Percentiles rank a stretch among this genome's conserved stretches.
phyloP scores from a whole-genome alignment of 2,888 invertebrate species.

The Caenorhabditis sp. region DNA sequence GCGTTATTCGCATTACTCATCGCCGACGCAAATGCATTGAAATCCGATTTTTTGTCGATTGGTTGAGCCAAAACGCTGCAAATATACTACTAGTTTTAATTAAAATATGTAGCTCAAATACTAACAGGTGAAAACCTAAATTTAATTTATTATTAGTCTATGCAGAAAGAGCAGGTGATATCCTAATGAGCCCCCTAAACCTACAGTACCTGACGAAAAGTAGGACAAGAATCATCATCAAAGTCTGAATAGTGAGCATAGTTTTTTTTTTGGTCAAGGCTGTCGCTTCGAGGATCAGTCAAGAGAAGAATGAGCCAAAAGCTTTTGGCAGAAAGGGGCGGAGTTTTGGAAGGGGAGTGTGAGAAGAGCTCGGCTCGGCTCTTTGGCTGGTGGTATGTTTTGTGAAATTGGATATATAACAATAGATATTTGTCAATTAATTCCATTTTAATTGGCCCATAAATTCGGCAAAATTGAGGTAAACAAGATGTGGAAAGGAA shows the following conservation, averaged over 20 bases:
- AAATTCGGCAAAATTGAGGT: background rate
- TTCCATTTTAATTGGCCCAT: background rate
- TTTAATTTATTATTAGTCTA: background rate
- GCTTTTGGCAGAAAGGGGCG: background rate
- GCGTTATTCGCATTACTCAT: constrained; percentile 60
- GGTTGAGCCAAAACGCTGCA: constrained; percentile 32
- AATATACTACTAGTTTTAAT: constrained; percentile 1
- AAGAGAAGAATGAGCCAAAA: background rate
- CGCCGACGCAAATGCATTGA: constrained; percentile 51
- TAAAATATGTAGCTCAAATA: no score
- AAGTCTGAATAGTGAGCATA: background rate
- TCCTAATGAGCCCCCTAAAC: no score
- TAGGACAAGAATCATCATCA: background rate
- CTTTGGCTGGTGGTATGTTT: background rate
- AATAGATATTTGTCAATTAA: background rate
- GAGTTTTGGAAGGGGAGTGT: background rate
- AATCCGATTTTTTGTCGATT: constrained; percentile 51
- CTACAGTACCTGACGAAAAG: background rate
- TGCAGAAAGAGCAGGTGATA: no score
- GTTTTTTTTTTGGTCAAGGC: background rate
- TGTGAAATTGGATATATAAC: constrained; percentile 5
- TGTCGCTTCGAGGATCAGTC: background rate
- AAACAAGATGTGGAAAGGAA: background rate
- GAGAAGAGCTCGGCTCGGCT: background rate
- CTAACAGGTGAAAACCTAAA: no score